These are phyloP conservation scores for Drosophila nasuta DNA, from an alignment of 1,140 invertebrate genomes.

Conservation along the genomic window DNA sequence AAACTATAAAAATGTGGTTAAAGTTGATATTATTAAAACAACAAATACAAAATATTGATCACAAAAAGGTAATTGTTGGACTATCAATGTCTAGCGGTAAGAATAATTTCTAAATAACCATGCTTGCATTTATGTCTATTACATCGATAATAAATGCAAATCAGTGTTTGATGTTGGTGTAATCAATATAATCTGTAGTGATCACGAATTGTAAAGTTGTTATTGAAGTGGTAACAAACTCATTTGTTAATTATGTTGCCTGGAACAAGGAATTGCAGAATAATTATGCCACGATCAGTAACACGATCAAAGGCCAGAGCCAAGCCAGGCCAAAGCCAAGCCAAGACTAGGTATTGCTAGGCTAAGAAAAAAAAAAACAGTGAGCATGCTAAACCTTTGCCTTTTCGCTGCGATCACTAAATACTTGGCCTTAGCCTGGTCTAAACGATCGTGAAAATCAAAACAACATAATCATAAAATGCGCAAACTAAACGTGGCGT, in stretches of 20 bases:
- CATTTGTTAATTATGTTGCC: constrained; percentile 83
- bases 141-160: too few species aligned
- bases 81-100: too few species aligned
- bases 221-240: constrained; percentile 71
- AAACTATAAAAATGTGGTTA: too few species aligned
- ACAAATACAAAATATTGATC: too few species aligned
- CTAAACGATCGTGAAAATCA: constrained; percentile 80
- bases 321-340: constrained; percentile 34
- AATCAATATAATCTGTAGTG: neutral
- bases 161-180: too few species aligned
- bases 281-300: constrained; percentile 83
- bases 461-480: constrained; percentile 83
- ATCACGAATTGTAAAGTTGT: constrained; percentile 15
- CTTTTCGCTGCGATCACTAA: constrained; percentile 67
- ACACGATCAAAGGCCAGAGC: constrained; percentile 82
- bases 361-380: neutral
- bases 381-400: constrained; percentile 47
- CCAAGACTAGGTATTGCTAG: constrained; percentile 10
- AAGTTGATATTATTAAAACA: too few species aligned
- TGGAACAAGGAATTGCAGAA: constrained; percentile 52
- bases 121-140: too few species aligned
- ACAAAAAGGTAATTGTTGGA: too few species aligned
- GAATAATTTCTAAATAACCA: too few species aligned
- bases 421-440: constrained; percentile 58
- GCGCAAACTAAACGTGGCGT: constrained; percentile 76